phyloP scores from a whole-genome alignment of 2,888 invertebrate genomes.

The Formica aserva region DNA sequence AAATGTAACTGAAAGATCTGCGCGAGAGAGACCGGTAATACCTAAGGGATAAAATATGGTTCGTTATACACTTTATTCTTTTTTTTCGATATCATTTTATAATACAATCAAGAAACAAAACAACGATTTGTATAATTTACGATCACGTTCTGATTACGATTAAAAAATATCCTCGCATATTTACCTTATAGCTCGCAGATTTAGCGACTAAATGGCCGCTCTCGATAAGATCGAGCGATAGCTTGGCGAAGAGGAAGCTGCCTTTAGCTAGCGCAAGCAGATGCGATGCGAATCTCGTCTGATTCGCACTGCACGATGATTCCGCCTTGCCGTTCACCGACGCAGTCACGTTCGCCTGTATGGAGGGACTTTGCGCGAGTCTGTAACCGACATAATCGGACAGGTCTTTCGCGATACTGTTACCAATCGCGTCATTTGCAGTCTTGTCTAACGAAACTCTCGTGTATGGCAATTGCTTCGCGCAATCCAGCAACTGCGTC shows the following conservation, averaged over 20 bases:
- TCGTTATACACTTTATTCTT: neutral
- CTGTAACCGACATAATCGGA: slow-evolving; percentile 95
- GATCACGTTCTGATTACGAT: neutral
- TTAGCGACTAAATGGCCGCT: slow-evolving; percentile 96
- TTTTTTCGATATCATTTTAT: neutral
- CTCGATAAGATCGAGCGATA: slow-evolving; percentile 96
- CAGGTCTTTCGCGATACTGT: slow-evolving; percentile 93
- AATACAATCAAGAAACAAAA: neutral
- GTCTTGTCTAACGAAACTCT: slow-evolving; percentile 91
- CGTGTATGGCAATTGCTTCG: slow-evolving; percentile 93
- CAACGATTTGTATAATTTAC: neutral
- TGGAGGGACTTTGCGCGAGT: slow-evolving; percentile 92
- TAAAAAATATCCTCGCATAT: neutral
- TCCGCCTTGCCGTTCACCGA: slow-evolving; percentile 90
- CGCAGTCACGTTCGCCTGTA: slow-evolving; percentile 93
- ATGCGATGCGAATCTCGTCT: slow-evolving; percentile 94
- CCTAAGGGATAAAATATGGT: slow-evolving; percentile 74
- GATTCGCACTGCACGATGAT: slow-evolving; percentile 87
- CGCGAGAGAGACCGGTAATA: slow-evolving; percentile 94
- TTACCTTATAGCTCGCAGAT: slow-evolving; percentile 95
- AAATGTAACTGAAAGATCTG: slow-evolving; percentile 97
- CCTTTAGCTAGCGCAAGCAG: slow-evolving; percentile 94
- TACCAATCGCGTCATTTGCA: slow-evolving; percentile 87
- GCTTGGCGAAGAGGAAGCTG: slow-evolving; percentile 96
- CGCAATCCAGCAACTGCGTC: slow-evolving; percentile 93